Percentiles rank a stretch among this genome's conserved stretches.
phyloP scores from a whole-genome alignment of 2,113 vertebrate species.

The Heterochromis multidens region DNA sequence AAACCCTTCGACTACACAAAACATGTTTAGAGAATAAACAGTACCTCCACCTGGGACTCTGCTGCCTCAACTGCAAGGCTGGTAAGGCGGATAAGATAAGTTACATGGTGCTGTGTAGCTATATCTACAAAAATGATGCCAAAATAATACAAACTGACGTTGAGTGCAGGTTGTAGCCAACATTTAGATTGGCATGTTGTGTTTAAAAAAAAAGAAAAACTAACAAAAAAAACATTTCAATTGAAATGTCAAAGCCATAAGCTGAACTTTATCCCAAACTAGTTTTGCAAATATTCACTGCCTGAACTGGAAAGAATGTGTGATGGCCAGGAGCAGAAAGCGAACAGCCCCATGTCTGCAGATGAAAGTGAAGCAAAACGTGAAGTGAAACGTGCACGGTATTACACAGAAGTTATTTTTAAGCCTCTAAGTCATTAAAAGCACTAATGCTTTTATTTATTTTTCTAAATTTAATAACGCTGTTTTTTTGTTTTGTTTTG shows the following conservation, averaged over 20 bases:
- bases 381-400: neutral
- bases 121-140: neutral
- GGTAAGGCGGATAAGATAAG: slow-evolving; percentile 58
- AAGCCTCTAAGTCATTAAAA: neutral
- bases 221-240: neutral
- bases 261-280: neutral
- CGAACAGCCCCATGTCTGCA: neutral
- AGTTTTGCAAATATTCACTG: neutral
- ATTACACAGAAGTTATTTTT: neutral
- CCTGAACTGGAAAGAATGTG: slow-evolving; percentile 28
- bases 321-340: neutral
- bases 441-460: neutral
- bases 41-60: slow-evolving; percentile 67
- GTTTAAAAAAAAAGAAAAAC: neutral
- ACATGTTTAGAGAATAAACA: slow-evolving; percentile 73
- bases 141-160: neutral
- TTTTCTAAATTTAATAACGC: neutral
- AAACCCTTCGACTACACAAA: slow-evolving; percentile 46
- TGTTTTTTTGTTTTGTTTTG: neutral
- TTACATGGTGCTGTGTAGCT: neutral
- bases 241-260: slow-evolving; percentile 15
- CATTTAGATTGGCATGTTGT: neutral
- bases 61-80: slow-evolving; percentile 77
- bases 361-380: neutral
- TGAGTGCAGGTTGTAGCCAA: neutral